A percentile compares a stretch with the other conserved stretches of the same genome.
phyloP scores from a whole-genome alignment of 2,113 vertebrate genomes.

The Chitala chitala region DNA sequence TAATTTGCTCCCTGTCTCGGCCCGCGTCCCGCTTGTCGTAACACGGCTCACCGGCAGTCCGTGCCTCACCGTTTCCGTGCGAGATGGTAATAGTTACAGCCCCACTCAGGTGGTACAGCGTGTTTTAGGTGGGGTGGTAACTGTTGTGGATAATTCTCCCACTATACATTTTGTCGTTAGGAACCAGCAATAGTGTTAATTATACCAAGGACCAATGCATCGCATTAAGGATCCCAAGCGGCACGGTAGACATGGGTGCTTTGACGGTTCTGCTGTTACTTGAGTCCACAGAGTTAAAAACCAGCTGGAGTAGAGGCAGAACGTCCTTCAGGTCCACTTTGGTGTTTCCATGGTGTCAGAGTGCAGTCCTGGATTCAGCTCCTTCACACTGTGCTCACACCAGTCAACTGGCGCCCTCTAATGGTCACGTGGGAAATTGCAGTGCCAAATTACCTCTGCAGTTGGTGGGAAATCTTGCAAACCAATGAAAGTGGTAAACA shows the following conservation, averaged over 20 bases:
- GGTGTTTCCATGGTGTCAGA: neutral
- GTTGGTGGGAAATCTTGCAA: no score
- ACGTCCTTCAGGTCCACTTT: neutral
- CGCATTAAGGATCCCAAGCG: neutral
- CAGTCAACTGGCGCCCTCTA: slow-evolving; percentile 1
- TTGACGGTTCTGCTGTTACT: no score
- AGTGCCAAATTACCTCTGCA: neutral
- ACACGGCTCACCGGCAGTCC: neutral
- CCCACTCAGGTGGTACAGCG: neutral
- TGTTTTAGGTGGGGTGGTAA: neutral
- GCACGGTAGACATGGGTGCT: no score
- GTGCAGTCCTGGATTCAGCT: no score
- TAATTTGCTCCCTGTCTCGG: neutral
- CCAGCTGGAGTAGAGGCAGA: neutral
- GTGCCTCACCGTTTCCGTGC: neutral
- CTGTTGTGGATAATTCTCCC: slow-evolving; percentile 7
- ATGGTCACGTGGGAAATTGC: neutral
- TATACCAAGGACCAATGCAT: neutral
- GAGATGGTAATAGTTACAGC: neutral
- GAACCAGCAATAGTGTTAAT: slow-evolving; percentile 7
- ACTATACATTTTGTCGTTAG: neutral
- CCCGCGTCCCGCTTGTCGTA: neutral
- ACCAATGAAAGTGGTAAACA: no score
- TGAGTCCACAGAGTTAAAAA: no score
- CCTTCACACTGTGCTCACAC: neutral